phyloP scores from a whole-genome alignment of 92 coral and sea anemone genomes.

The Zoanthus gigantus region DNA sequence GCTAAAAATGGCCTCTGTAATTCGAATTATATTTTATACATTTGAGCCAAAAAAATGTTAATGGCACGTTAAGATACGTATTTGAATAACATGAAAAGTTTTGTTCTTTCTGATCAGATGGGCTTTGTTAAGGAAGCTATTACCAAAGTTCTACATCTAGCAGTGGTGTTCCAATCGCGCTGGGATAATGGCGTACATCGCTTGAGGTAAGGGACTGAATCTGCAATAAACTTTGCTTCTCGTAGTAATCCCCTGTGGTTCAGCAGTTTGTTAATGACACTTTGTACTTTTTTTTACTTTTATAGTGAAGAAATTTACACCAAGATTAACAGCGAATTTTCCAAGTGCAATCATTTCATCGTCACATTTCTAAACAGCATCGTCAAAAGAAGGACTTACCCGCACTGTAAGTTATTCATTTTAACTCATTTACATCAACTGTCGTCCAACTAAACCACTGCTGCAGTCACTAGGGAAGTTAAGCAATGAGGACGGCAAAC shows the following conservation, averaged over 20 bases:
- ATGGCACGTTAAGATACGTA: too few species aligned
- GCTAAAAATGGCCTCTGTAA: too few species aligned
- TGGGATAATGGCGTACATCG: constrained; percentile 76
- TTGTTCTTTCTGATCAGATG: constrained; percentile 52
- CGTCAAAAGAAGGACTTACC: constrained; percentile 90
- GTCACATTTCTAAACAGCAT: constrained; percentile 85
- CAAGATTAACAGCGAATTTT: constrained; percentile 85
- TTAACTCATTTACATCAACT: neutral
- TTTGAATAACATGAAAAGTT: neutral
- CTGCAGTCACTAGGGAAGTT: too few species aligned
- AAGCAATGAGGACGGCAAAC: too few species aligned
- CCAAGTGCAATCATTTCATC: constrained; percentile 91
- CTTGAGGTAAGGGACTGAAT: constrained; percentile 56
- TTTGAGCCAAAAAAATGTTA: too few species aligned
- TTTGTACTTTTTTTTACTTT: neutral
- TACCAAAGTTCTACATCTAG: constrained; percentile 85
- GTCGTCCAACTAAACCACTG: too few species aligned
- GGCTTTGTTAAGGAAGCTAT: constrained; percentile 92
- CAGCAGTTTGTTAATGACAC: too few species aligned
- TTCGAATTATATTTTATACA: too few species aligned
- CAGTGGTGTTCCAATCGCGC: constrained; percentile 78
- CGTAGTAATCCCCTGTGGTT: too few species aligned
- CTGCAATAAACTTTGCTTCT: neutral
- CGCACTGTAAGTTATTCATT: constrained; percentile 81
- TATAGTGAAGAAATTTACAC: constrained; percentile 69